Evolutionary conservation across 2,888 invertebrate species (phyloP), one percentile per base, ranked within the genome.

Genomic region (Kuschelorhynchus macadamiae): DNA sequence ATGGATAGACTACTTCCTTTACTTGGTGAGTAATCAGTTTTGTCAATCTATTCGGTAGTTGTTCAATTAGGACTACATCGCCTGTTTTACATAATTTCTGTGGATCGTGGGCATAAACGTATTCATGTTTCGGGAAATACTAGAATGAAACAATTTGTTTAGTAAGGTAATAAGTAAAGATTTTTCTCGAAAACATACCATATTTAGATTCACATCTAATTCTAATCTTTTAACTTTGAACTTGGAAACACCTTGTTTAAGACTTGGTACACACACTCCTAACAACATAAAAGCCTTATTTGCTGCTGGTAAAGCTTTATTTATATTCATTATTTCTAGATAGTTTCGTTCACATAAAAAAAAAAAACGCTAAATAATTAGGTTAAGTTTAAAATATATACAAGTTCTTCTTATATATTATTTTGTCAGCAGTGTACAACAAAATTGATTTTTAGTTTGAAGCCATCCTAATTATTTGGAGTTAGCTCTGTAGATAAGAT

Each of bases 11-110:
- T 3, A 95, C 88, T 80, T 94, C 89, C 77, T 92, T 86, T 0
- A 96, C 89, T 85, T 90, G 87, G 79, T 95, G 95, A 5, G 92
- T 91, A 8, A 96, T 91, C 1, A 93, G 82, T 67, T 90, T 89
- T 0, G 94, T 92, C 70, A 93, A 77, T 81, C 90, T 92, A 64
- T 90, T 84, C 1, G 92, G 90, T 50, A 95, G 81, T 73, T 89
- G 88, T 81, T 93, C 88, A 72, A 95, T 90, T 11, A 96, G 85
- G 2, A 94, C 94, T 46, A 93, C 86, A 78, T 96, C 96, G 0
- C 95, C 95, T 8, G 90, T 88, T 84, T 94, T 94, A 79, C 93
- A 94, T 47, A 87, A 78, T 75, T 91, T 90, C 1, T 90, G 80
- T 0, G 94, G 93, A 85, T 96, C 95, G 78, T 92, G 87, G 36